Evolutionary conservation across 1,140 invertebrate species (phyloP).

Genomic region (Lucilia cuprina): DNA sequence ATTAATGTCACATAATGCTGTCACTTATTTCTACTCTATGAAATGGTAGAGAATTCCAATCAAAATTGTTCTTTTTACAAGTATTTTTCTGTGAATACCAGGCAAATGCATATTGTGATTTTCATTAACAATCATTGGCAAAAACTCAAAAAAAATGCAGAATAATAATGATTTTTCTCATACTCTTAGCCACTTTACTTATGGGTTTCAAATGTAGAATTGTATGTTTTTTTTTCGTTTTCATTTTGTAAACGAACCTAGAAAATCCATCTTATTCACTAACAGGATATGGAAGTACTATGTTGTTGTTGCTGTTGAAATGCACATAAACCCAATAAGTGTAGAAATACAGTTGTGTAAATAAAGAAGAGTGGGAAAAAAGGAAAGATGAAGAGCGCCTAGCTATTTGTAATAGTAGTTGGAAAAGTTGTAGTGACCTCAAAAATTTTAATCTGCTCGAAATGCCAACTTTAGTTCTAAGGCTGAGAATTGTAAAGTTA

Average conservation of each 20-base stretch:
- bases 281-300: neutral
- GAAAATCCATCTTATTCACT: constrained; percentile 5
- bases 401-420: neutral
- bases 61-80: neutral
- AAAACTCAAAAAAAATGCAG: neutral
- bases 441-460: constrained; percentile 2
- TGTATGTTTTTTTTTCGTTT: neutral
- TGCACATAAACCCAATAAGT: neutral
- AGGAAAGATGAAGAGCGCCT: neutral
- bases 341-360: neutral
- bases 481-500: neutral
- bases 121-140: neutral
- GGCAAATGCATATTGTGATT: neutral
- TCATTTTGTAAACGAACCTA: constrained; percentile 3
- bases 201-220: neutral
- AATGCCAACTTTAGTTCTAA: neutral
- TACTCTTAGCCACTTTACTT: neutral
- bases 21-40: neutral
- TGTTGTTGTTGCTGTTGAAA: neutral
- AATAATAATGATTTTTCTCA: neutral
- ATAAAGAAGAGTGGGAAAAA: too few species aligned
- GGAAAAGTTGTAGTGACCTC: neutral
- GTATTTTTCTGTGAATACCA: neutral
- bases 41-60: neutral
- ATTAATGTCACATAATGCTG: neutral